Conservation (phyloP, 2,113 vertebrate genomes). For the Neopipo cinnamomea region DNA sequence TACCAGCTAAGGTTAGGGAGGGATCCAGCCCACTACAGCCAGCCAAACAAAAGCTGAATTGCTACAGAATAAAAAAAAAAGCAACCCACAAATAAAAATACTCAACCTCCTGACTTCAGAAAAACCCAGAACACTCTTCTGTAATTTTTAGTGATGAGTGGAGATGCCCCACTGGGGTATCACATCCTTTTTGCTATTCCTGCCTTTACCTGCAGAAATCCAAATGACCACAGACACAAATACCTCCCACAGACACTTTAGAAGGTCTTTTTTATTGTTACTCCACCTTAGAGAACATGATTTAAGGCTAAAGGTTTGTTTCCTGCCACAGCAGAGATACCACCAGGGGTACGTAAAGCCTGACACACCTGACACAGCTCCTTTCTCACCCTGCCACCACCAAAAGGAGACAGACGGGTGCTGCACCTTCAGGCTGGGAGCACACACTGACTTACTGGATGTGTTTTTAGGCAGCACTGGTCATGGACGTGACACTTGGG, state of each 20-base stretch:
- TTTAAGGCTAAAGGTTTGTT: neutral
- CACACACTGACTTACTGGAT: neutral
- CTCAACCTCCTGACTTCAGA: neutral
- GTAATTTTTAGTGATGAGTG: neutral
- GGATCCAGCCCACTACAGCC: neutral
- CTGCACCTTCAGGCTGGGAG: neutral
- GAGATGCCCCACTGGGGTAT: neutral
- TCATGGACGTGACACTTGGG: neutral
- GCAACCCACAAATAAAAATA: neutral
- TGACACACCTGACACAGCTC: neutral
- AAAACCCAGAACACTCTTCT: neutral
- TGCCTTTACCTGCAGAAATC: neutral
- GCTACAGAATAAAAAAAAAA: neutral
- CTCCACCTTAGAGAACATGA: neutral
- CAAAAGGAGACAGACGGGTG: fast-evolving
- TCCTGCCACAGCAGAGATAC: neutral
- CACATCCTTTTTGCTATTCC: neutral
- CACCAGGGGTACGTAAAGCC: neutral
- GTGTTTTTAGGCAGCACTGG: neutral
- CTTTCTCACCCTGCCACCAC: neutral
- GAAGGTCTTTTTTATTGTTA: neutral
- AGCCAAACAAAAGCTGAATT: neutral
- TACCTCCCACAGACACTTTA: neutral
- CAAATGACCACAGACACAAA: neutral
- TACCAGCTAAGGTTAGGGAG: no score